phyloP scores from a whole-genome alignment of 1,140 invertebrate genomes.

The Cyclargus thomasi region DNA sequence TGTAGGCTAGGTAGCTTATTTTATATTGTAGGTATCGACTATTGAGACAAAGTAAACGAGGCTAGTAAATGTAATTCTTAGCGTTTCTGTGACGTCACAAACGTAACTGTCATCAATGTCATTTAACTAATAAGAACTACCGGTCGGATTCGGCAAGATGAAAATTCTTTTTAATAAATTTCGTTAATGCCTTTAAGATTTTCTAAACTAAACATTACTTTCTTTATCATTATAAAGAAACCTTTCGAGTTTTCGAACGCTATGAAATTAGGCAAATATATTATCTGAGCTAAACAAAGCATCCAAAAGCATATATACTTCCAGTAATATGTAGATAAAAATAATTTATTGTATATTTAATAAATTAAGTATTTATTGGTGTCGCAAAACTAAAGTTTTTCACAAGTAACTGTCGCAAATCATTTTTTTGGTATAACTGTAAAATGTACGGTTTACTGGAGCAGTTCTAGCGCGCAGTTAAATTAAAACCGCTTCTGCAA shows the following conservation, averaged over 20 bases:
- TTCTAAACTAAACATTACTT: neutral
- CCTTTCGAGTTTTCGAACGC: neutral
- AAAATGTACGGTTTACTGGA: neutral
- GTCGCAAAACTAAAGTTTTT: neutral
- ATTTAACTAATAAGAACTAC: too few species aligned
- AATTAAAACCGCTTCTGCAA: neutral
- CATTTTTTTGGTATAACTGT: neutral
- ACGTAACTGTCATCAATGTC: neutral
- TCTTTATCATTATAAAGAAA: neutral
- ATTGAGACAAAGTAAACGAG: slow-evolving; percentile 57
- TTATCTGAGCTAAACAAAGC: neutral
- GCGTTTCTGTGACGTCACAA: slow-evolving; percentile 11
- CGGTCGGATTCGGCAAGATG: too few species aligned
- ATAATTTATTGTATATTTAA: slow-evolving; percentile 4
- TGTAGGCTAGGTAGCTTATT: slow-evolving; percentile 45
- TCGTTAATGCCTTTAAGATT: neutral
- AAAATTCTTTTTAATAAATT: too few species aligned
- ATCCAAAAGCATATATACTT: neutral
- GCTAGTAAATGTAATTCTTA: slow-evolving; percentile 36
- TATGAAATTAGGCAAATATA: neutral
- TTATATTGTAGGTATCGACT: slow-evolving; percentile 46
- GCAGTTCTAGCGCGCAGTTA: too few species aligned
- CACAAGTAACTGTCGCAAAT: neutral
- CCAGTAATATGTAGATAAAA: neutral
- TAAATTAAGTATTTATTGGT: neutral